phyloP scores from a whole-genome alignment of 2,888 invertebrate species.

The Diaprepes abbreviatus region DNA sequence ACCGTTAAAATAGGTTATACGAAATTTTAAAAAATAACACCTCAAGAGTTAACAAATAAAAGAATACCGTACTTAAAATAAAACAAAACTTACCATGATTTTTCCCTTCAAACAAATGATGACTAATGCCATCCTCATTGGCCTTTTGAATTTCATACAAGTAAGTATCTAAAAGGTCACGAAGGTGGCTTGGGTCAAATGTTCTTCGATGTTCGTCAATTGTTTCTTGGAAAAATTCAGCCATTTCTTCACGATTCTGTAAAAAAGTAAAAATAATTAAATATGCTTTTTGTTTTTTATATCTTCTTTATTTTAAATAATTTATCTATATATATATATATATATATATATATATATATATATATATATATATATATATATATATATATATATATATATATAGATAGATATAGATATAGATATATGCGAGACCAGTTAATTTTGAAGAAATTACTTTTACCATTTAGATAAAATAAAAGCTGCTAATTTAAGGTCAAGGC shows the following conservation, averaged over 20 bases:
- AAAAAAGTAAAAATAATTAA: constrained; percentile 36
- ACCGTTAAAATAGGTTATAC: no score
- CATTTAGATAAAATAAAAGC: constrained; percentile 40
- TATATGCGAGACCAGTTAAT: background rate
- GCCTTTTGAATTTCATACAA: constrained; percentile 88
- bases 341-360: no score
- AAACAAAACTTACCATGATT: constrained; percentile 77
- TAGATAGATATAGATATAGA: no score
- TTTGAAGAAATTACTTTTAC: background rate
- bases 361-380: no score
- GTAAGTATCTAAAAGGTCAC: constrained; percentile 90
- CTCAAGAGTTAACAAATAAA: no score
- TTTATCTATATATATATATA: no score
- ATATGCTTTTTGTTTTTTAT: no score
- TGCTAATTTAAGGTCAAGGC: constrained; percentile 47
- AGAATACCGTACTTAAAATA: no score
- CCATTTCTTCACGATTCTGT: constrained; percentile 87
- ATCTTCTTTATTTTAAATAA: no score
- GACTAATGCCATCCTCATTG: constrained; percentile 80
- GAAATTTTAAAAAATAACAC: no score
- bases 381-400: no score
- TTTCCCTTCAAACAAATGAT: constrained; percentile 85
- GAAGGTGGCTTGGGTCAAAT: constrained; percentile 80
- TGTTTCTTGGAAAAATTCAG: constrained; percentile 84
- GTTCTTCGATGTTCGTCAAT: constrained; percentile 85